A percentile compares a stretch with the other conserved stretches of the same genome.
phyloP scores from a whole-genome alignment of 2,888 invertebrate genomes.

The Habrosyne pyritoides region DNA sequence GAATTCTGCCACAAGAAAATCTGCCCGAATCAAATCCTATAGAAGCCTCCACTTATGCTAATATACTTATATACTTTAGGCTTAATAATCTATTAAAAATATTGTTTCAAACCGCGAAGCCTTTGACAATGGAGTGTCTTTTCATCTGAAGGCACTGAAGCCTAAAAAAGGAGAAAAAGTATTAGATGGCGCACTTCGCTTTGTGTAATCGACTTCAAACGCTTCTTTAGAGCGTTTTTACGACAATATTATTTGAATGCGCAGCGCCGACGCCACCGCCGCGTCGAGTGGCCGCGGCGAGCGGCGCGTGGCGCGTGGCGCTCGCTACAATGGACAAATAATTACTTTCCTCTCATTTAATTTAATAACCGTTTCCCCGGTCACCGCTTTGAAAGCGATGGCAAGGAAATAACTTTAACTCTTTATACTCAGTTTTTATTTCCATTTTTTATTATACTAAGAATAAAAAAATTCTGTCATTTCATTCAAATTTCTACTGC shows the following conservation, averaged over 20 bases:
- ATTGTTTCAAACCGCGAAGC: no score
- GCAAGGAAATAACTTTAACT: not conserved
- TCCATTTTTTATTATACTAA: not conserved
- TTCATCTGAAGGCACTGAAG: not conserved
- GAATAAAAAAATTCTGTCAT: no score
- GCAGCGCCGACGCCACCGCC: not conserved
- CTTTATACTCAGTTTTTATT: not conserved
- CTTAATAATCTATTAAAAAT: no score
- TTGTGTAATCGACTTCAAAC: not conserved
- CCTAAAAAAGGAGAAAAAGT: not conserved
- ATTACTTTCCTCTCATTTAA: slow-evolving; percentile 1
- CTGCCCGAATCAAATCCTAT: no score
- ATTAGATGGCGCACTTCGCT: not conserved
- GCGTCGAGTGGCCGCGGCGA: not conserved
- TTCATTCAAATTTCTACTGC: no score
- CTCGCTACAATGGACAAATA: not conserved
- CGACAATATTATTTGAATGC: not conserved
- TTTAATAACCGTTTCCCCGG: not conserved
- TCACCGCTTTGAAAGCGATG: not conserved
- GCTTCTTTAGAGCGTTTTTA: not conserved
- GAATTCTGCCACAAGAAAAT: no score
- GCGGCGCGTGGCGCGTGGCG: no score
- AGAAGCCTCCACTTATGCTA: no score
- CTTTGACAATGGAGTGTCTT: not conserved
- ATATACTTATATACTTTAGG: no score